These are phyloP conservation scores for Lithobates sylvaticus DNA, from an alignment of 2,797 vertebrate genomes.

Conservation along the genomic window DNA sequence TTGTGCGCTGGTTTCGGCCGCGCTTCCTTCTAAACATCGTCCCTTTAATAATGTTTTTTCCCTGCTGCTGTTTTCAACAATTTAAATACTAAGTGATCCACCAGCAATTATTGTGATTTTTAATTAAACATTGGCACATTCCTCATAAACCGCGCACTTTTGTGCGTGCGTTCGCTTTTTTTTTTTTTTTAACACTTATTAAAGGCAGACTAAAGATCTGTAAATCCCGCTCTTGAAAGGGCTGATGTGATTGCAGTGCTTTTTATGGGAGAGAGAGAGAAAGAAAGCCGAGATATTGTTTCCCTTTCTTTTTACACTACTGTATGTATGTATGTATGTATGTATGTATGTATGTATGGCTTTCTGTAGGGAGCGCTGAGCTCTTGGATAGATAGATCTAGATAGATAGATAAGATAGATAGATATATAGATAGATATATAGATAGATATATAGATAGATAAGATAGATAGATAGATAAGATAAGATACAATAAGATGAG, in stretches of 20 bases:
- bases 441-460: too few relatives aligned
- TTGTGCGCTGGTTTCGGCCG: not conserved
- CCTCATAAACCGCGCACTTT: constrained; percentile 31
- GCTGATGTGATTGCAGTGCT: not conserved
- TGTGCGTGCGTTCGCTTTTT: not conserved
- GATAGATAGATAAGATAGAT: too few relatives aligned
- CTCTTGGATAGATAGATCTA: too few relatives aligned
- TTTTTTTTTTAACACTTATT: constrained; percentile 47
- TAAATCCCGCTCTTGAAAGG: constrained; percentile 68
- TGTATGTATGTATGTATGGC: too few relatives aligned
- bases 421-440: too few relatives aligned
- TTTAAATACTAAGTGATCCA: constrained; percentile 59
- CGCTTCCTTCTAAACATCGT: constrained; percentile 15
- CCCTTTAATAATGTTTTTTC: constrained; percentile 25
- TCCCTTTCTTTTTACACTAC: too few relatives aligned
- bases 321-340: too few relatives aligned
- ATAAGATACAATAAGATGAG: too few relatives aligned
- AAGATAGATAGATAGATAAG: too few relatives aligned
- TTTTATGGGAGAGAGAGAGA: too few relatives aligned
- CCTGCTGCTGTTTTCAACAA: constrained; percentile 28
- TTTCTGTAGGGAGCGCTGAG: too few relatives aligned
- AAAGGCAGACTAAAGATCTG: constrained; percentile 64
- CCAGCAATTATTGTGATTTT: constrained; percentile 69
- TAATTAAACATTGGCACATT: constrained; percentile 72
- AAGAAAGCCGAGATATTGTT: too few relatives aligned